phyloP scores from a whole-genome alignment of 2,113 vertebrate genomes.

The Podocnemis expansa region DNA sequence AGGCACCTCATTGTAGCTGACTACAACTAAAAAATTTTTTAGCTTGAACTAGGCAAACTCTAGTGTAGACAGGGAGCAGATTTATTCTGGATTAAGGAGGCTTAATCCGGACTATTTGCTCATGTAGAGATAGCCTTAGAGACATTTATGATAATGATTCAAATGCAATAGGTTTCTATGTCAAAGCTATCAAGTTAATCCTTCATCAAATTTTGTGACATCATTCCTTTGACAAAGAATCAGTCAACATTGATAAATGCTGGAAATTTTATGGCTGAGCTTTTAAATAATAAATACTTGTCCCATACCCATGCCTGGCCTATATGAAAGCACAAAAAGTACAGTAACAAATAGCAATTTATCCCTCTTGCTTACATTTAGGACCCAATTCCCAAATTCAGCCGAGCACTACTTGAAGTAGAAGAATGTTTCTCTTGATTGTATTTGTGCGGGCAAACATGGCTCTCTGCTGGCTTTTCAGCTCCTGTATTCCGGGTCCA shows the following conservation, averaged over 20 bases:
- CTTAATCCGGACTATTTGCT: no score
- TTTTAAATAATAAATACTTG: background rate
- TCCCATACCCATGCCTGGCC: background rate
- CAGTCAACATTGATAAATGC: background rate
- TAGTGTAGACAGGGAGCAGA: no score
- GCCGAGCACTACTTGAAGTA: background rate
- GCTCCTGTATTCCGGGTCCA: background rate
- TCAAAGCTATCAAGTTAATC: background rate
- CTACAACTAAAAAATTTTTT: no score
- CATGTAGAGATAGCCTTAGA: background rate
- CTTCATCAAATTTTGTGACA: background rate
- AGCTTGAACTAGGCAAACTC: no score
- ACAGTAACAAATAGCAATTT: background rate
- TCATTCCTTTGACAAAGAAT: background rate
- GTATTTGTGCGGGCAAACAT: background rate
- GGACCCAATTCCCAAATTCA: background rate
- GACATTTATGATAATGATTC: background rate
- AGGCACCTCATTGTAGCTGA: no score
- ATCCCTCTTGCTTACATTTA: no score
- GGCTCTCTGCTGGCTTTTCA: background rate
- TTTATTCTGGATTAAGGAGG: no score
- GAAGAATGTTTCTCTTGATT: background rate
- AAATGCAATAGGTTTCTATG: background rate
- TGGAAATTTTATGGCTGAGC: background rate
- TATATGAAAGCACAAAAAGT: background rate